These are phyloP conservation scores for Drosophila pseudoobscura DNA, from an alignment of 1,140 invertebrate species.

Conservation along the genomic window DNA sequence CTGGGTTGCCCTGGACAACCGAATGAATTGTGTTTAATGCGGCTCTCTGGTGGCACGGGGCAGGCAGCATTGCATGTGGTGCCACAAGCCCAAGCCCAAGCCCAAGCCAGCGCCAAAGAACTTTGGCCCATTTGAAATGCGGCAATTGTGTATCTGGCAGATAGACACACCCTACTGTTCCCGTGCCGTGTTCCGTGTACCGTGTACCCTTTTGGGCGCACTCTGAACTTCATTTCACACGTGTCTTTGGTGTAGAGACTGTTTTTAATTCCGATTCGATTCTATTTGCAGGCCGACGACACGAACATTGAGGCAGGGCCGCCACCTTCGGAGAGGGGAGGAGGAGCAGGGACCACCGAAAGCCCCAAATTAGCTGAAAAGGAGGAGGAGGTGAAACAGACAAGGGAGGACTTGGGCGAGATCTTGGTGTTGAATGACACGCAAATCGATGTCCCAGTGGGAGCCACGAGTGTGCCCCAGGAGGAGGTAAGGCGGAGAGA, in stretches of 20 bases:
- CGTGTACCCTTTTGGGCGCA: conserved; percentile 2
- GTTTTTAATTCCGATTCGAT: conserved; percentile 7
- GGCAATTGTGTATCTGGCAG: conserved; percentile 55
- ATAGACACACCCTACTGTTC: conserved; percentile 21
- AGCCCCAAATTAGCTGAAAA: conserved; percentile 35
- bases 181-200: neutral
- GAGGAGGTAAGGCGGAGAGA: conserved; percentile 10
- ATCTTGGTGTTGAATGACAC: conserved; percentile 80
- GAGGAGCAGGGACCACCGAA: conserved; percentile 36
- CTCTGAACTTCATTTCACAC: conserved; percentile 68
- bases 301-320: conserved; percentile 48
- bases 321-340: neutral
- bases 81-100: conserved; percentile 14
- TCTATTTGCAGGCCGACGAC: conserved; percentile 41
- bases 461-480: conserved; percentile 15
- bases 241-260: conserved; percentile 40
- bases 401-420: conserved; percentile 64
- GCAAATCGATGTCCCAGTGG: conserved; percentile 66
- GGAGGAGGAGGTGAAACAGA: neutral
- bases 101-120: conserved; percentile 29
- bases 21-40: conserved; percentile 53
- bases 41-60: conserved; percentile 24
- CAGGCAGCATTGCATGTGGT: conserved; percentile 18
- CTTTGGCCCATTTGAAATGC: conserved; percentile 62
- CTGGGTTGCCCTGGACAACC: conserved; percentile 36